Evolutionary conservation across 2,888 invertebrate genomes (phyloP), one percentile per base, ranked within the genome.

Genomic region (Exephanes ischioxanthus): DNA sequence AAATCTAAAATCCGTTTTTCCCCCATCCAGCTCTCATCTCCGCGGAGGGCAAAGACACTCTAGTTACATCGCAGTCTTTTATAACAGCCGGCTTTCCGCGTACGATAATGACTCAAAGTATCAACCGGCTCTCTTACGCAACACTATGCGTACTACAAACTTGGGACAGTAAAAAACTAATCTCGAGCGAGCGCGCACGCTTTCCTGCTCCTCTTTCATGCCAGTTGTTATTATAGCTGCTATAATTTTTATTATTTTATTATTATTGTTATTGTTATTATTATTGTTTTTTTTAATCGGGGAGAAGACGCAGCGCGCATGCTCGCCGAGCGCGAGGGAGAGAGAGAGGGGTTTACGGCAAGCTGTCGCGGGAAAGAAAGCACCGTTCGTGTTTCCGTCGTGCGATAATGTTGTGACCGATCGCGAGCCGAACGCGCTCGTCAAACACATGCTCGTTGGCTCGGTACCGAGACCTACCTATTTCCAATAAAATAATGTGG

Each of bases 31-130:
- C 11, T 26, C 9, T 53, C 51, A 6, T 80, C 55, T 58, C 51
- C 58, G 51, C 22, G 48, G 37, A 66, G 75, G 79, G 75, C 79
- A 83, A 79, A 79, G 75, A 75, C 72, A 78, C 77, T 77, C 77
- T 77, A 53, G 68, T 75, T 70, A 70, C 67, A 76, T 75, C 53
- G 53, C 51, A 19, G 79, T 72, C 75, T 82, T 79, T 70, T 76
- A 79, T 70, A 79, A 82, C 70, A 33, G 22, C 30, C 33, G 72
- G 45, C 58, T 55, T 22, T 58, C 22, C 41, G 63, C 68, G 51
- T 22, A 67, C 82, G 70, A 81, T 68, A 76, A 82, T 77, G 22
- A 80, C 71, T 76, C 41, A 76, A 80, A 63, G 75, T 71, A 73
- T 37, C 45, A 70, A 55, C 63, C 30, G 30, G 37, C n/a, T 19